Evolutionary conservation across 2,797 vertebrate species (phyloP), one percentile per base, ranked within the genome.

Genomic region (Diceros bicornis): DNA sequence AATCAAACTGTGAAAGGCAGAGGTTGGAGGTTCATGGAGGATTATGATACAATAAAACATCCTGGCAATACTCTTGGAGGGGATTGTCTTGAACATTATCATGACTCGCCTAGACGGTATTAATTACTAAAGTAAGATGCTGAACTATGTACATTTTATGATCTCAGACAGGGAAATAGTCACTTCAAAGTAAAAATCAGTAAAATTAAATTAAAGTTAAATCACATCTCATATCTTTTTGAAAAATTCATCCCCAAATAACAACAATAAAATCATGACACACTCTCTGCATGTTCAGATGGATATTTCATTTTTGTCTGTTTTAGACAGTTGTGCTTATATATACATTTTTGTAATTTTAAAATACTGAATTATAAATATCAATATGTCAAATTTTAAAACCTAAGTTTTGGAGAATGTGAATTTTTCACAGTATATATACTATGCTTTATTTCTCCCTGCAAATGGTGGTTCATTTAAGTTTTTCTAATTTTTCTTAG

Each of bases 171-270:
- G 34, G 12, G 9, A 32, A 64, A 57, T 29, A 34, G 23, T 64
- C 13, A 37, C 0, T 94, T 86, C 32, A 90, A 18, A 66, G 37
- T 61, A 89, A 95, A 82, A 74, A 69, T 55, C 14, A 88, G 41
- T 50, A 57, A 69, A 77, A 82, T n/a, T 27, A 77, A 93, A 82
- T 87, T 21, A 87, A 84, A 71, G 55, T 81, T 41, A 89, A 94
- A 90, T 86, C 9, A 50, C 16, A 50, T 71, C 11, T 61, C 11
- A 59, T 44, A 11, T 10, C 4, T 52, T 86, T 87, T 59, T 29
- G 8, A 86, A 86, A 92, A 85, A 59, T 64, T 77, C 8, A 52
- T 82, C 10, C 16, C 14, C 27, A 86, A 59, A 86, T 77, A 12
- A 41, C 18, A 75, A 79, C 12, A 77, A 57, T 1, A 85, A 79